Evolutionary conservation across 2,888 invertebrate genomes (phyloP), one percentile per base, ranked within the genome.

Genomic region (Ectropis crepuscularia): DNA sequence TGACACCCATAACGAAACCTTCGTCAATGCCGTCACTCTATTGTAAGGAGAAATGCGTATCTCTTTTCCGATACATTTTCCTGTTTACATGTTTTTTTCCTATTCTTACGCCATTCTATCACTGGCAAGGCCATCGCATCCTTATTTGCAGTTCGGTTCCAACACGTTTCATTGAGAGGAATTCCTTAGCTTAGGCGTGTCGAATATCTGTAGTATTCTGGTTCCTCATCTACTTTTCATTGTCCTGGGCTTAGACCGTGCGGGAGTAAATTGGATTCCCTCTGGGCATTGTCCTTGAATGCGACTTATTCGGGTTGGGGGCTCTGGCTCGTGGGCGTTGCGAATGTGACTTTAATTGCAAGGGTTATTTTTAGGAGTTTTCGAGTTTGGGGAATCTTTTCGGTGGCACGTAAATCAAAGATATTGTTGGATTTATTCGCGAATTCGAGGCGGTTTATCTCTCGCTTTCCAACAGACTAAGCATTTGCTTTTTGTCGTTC

Each of bases 211-310:
- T 58, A 46, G 45, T 54, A 58, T 58, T 57, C 53, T 62, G 51
- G 48, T 48, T 49, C 58, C 39, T 53, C 62, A 62, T 62, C 53
- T 43, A 37, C 49, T 43, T 61, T 48, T 60, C 50, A 50, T 48
- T 67, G 55, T 65, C 45, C 58, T 53, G 50, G 58, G 49, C 43
- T 58, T 62, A 60, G 51, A 38, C 48, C 53, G 45, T 43, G 45
- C 49, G 49, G 39, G 6, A 53, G 12, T 45, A 54, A 58, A 63
- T 63, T 63, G 58, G 54, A 63, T 54, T 63, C 57, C 49, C 42
- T 12, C 10, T 48, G 16, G 48, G 43, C 48, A 48, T 57, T 53
- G 57, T 43, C 48, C 16, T 12, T 28, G 42, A 37, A 57, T 49
- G 37, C 58, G 53, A 54, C 45, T 45, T 63, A 54, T 58, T 63